Conservation (phyloP, 2,113 vertebrate genomes). For the Albula goreensis region DNA sequence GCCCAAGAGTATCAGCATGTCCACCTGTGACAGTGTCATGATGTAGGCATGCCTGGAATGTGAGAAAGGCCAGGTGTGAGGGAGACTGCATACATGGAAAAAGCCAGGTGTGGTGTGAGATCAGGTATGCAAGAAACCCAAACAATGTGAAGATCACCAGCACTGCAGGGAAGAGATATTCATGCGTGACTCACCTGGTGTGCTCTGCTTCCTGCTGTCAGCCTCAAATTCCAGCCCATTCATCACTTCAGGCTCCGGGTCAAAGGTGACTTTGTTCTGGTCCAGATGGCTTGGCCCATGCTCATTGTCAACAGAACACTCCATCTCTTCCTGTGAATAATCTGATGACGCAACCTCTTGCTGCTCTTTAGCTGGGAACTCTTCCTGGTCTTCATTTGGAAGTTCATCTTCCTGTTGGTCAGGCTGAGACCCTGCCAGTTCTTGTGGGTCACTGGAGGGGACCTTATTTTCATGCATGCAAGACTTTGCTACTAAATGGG, state of each 20-base stretch:
- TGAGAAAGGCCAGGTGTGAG: neutral
- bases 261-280: slow-evolving; percentile 56
- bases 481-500: too few relatives aligned
- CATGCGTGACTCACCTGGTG: slow-evolving; percentile 52
- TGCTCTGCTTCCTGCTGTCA: slow-evolving; percentile 13
- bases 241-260: slow-evolving; percentile 56
- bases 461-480: too few relatives aligned
- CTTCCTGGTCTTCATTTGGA: too few relatives aligned
- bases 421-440: neutral
- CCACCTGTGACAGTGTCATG: neutral
- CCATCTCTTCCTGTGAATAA: neutral
- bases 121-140: too few relatives aligned
- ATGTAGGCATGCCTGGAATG: too few relatives aligned
- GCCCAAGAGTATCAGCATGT: neutral
- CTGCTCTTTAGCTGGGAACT: too few relatives aligned
- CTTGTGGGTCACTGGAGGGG: neutral
- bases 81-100: neutral
- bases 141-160: too few relatives aligned
- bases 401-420: neutral
- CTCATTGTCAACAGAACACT: too few relatives aligned
- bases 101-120: neutral
- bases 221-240: slow-evolving; percentile 34
- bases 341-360: neutral
- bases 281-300: neutral
- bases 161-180: too few relatives aligned